Base-by-base conservation (phyloP, 2,113 vertebrate genomes). In the Chrysemys picta region DNA sequence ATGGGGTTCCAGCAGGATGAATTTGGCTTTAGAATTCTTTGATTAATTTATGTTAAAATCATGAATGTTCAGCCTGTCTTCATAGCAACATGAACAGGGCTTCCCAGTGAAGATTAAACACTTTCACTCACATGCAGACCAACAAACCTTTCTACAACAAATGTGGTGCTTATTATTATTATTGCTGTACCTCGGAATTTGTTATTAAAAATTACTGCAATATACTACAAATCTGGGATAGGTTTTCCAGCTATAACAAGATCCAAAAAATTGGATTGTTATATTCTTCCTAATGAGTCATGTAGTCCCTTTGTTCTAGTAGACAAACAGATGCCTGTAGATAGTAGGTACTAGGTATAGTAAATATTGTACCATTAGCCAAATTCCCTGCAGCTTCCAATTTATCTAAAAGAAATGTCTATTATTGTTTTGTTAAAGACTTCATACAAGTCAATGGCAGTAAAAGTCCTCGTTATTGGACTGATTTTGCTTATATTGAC, bases 401-500 rank as follows among this genome's bases (percentile, higher is more conserved):
- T 92, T 98, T 96, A 97, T 95, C 96, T 92, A 96, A 97, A 80
- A 69, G 96, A 98, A 96, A 97, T 87, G 93, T 97, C 98, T 97
- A 94, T 95, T 98, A 95, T 0, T 8, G 85, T 95, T 98, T 98
- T 98, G 97, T 97, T 97, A 89, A 96, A 97, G 97, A 98, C 95
- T 97, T 96, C 95, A 69, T 96, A 96, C 79, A 97, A 97, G 97
- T 98, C 96, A 97, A 57, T 97, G 95, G 97, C 98, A 98, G 95
- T 94, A 98, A 96, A 97, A 80, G 97, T 98, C 97, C 98, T 98
- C 90, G 45, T 97, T 89, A 88, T 84, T 97, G 98, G 98, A 97
- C 97, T 97, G 97, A 96, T 98, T 98, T 98, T 98, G 98, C 97
- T 98, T 97, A 86, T 97, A 97, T 98, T 96, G 95, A 98, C 95